These are phyloP conservation scores for Chaetura pelagica DNA, from an alignment of 2,113 vertebrate species.

Conservation along the genomic window DNA sequence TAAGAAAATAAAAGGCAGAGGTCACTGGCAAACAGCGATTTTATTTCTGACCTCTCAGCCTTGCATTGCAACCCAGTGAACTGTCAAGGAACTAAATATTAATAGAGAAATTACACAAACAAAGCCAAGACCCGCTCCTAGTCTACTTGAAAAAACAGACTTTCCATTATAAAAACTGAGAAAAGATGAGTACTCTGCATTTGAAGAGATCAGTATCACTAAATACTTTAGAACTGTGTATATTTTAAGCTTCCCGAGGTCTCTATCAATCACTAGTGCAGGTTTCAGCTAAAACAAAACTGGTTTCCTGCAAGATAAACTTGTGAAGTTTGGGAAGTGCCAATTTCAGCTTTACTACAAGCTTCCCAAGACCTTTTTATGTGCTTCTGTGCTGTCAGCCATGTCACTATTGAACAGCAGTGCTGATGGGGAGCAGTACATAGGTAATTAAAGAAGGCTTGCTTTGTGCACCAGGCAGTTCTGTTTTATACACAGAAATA, in stretches of 20 bases:
- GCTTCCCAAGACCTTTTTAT: neutral
- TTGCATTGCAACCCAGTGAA: neutral
- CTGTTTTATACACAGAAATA: neutral
- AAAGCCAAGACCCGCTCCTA: neutral
- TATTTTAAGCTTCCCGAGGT: neutral
- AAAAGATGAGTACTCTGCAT: no score
- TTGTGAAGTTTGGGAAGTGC: neutral
- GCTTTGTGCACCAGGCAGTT: neutral
- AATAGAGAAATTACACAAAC: neutral
- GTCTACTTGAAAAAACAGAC: neutral
- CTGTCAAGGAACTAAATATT: neutral
- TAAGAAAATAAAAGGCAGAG: neutral
- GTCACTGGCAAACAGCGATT: neutral
- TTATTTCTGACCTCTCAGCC: neutral
- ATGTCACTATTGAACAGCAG: no score
- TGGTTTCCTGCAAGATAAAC: neutral
- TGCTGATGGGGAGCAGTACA: neutral
- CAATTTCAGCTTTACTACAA: neutral
- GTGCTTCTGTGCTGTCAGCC: neutral
- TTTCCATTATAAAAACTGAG: neutral
- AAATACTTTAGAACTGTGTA: neutral
- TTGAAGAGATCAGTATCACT: neutral
- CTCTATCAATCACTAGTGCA: neutral
- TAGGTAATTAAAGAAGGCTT: rapidly evolving
- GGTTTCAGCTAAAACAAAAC: neutral